Conservation (phyloP, 2,888 invertebrate species). For the Craniophora ligustri region DNA sequence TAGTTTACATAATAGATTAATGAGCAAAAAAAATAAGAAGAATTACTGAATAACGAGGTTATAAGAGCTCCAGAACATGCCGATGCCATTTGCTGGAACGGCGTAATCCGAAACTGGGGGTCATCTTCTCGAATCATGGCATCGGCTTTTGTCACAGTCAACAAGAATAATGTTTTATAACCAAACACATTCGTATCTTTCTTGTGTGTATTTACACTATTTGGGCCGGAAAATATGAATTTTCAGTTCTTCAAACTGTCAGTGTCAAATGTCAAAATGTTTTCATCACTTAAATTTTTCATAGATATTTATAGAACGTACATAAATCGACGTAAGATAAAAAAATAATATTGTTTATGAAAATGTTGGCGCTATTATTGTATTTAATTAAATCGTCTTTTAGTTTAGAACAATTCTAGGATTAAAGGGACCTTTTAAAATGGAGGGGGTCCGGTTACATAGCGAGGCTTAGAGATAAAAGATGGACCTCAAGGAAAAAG, state of each 20-base stretch:
- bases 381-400: neutral
- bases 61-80: slow-evolving; percentile 96
- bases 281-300: too few relatives aligned
- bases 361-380: neutral
- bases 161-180: slow-evolving; percentile 12
- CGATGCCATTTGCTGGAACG: slow-evolving; percentile 94
- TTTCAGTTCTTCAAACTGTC: slow-evolving; percentile 11
- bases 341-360: neutral
- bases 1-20: neutral
- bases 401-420: too few relatives aligned
- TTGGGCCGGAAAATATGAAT: neutral
- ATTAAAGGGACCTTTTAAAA: too few relatives aligned
- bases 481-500: too few relatives aligned
- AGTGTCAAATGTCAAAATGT: slow-evolving; percentile 6
- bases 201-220: slow-evolving; percentile 22
- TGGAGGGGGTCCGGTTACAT: too few relatives aligned
- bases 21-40: slow-evolving; percentile 4
- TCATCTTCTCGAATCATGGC: slow-evolving; percentile 90
- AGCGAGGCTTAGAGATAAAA: too few relatives aligned
- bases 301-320: too few relatives aligned
- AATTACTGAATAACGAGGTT: slow-evolving; percentile 95
- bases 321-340: too few relatives aligned
- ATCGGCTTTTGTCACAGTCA: slow-evolving; percentile 29
- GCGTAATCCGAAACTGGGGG: slow-evolving; percentile 92
- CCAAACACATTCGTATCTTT: slow-evolving; percentile 40